Conservation (phyloP, 2,888 invertebrate genomes). For the Ichneumoninae sp. region DNA sequence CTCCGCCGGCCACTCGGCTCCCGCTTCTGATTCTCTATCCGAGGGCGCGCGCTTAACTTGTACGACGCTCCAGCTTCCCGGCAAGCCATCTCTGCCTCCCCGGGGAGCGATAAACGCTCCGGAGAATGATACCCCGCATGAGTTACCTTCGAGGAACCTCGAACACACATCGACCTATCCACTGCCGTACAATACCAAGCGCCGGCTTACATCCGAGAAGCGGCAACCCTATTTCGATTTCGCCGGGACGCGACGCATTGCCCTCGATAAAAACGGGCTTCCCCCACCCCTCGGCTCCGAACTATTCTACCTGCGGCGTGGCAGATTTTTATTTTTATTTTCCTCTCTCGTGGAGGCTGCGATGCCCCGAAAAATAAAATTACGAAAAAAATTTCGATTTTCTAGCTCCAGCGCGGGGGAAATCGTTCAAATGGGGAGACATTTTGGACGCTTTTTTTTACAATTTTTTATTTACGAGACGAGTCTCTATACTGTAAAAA, state of each 20-base stretch:
- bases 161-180: slow-evolving; percentile 19
- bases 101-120: slow-evolving; percentile 56
- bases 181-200: background rate
- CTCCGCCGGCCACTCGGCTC: background rate
- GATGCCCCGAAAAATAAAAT: no score
- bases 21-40: background rate
- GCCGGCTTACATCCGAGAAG: background rate
- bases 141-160: slow-evolving; percentile 24
- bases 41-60: slow-evolving; percentile 23
- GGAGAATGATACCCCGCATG: slow-evolving; percentile 25
- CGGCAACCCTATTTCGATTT: slow-evolving; percentile 31
- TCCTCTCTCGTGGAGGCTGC: no score
- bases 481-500: no score
- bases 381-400: no score
- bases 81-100: slow-evolving; percentile 34
- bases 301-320: background rate
- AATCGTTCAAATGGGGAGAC: no score
- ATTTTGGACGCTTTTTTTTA: no score
- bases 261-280: background rate
- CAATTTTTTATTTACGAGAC: no score
- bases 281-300: background rate
- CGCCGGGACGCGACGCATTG: slow-evolving; percentile 20
- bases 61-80: background rate
- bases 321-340: background rate
- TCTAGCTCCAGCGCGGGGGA: no score